These are phyloP conservation scores for Argya squamiceps DNA, from an alignment of 2,797 vertebrate genomes.

Conservation along the genomic window DNA sequence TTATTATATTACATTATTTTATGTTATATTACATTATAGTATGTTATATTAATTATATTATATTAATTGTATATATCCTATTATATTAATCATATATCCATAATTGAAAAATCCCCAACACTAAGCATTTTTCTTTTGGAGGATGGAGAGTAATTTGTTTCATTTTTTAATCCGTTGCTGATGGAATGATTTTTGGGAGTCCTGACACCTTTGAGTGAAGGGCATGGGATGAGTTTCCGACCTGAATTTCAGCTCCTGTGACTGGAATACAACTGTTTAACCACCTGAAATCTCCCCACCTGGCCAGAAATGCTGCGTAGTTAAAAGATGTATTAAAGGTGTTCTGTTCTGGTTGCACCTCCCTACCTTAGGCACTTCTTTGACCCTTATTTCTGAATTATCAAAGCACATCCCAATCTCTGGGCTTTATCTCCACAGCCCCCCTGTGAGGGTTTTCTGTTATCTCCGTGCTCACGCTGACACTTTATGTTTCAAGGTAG, in stretches of 20 bases:
- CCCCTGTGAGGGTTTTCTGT: neutral
- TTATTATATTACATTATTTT: neutral
- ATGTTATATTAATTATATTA: no score
- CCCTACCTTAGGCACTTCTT: neutral
- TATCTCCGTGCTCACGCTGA: constrained; percentile 25
- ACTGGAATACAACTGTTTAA: neutral
- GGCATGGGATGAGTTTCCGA: neutral
- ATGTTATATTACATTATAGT: no score
- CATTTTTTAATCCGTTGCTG: neutral
- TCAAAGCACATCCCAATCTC: constrained; percentile 19
- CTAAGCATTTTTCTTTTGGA: neutral
- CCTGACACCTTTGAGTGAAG: neutral
- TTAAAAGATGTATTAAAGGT: neutral
- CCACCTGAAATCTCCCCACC: neutral
- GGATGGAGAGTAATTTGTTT: neutral
- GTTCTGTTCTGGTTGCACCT: neutral
- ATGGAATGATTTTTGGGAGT: neutral
- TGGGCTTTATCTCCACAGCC: neutral
- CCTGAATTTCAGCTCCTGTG: neutral
- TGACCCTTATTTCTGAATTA: constrained; percentile 38
- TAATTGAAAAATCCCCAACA: neutral
- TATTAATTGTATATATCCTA: no score
- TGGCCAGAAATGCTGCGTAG: neutral
- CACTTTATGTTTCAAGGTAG: constrained; percentile 63
- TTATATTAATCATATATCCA: no score